Evolutionary conservation across 2,888 invertebrate genomes (phyloP), one percentile per base, ranked within the genome.

Genomic region (Buathra laborator): DNA sequence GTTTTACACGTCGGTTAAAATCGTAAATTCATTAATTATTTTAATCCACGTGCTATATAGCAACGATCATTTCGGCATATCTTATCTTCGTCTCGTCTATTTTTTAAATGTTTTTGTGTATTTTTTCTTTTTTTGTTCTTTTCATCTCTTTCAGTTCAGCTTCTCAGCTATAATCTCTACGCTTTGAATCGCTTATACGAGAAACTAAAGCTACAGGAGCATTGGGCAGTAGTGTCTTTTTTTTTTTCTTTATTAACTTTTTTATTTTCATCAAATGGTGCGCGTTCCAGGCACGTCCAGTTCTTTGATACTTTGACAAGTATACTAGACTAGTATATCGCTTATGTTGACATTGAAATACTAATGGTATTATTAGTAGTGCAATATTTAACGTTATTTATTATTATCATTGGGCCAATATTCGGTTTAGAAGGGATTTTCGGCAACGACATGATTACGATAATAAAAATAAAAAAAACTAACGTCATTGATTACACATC

Each of bases 211-310:
- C 87, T 86, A 87, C 53, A 72, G 83, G 83, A 87, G 83, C 81
- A 85, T 86, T 83, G 86, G 87, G 87, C 87, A 87, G 86, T 86
- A 81, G 84, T 87, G 71, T 78, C 78, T 78, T 77, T 75, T 83
- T 67, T 82, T 51, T 79, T 67, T 75, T 3, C 62, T 32, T 74
- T 19, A 12, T 59, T 16, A 46, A 46, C 53, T 51, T 68, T 24
- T 24, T 78, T 68, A 66, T 16, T 56, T 19, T 74, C 64, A 16
- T 75, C 32, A 32, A 79, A 79, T 74, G 53, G 24, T 56, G 56
- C 72, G 81, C 68, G 53, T 78, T 76, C 19, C 70, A 78, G 67
- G 78, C 82, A 78, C 78, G 84, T 84, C 81, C 84, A 71, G 43
- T 77, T 84, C 68, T 53, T 74, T 37, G 74, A 84, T 46, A 68